Percentiles rank a stretch among this genome's conserved stretches.
These are phyloP conservation scores for Cryptus armator DNA, from an alignment of 2,888 invertebrate species.

Conservation along the genomic window DNA sequence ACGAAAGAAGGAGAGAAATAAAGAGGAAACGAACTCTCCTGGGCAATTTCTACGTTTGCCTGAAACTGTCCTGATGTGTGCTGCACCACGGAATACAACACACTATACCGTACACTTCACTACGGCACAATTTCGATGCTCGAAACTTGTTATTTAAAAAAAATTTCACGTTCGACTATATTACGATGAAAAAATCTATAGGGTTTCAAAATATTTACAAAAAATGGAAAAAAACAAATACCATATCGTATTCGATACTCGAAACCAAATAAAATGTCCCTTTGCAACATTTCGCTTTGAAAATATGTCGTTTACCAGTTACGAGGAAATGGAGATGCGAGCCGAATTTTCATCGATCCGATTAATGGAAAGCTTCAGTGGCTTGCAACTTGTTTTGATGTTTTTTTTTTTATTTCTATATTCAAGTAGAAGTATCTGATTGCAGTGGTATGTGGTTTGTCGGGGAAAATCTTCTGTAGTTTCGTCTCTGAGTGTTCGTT, in stretches of 20 bases:
- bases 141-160: not conserved
- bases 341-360: not conserved
- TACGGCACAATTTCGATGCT: not conserved
- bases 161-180: not conserved
- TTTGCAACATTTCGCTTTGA: not conserved
- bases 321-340: not conserved
- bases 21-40: slow-evolving; percentile 37
- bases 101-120: not conserved
- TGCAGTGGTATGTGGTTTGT: not conserved
- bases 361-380: not conserved
- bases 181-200: no score
- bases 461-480: not conserved
- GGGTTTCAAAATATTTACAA: not conserved
- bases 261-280: not conserved
- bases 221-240: not conserved
- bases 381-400: not conserved
- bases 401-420: not conserved
- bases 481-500: not conserved
- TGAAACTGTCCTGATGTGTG: slow-evolving; percentile 43
- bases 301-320: not conserved
- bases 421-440: not conserved
- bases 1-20: slow-evolving; percentile 27
- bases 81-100: not conserved
- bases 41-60: slow-evolving; percentile 61
- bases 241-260: not conserved